Percentiles rank a stretch among this genome's conserved stretches.
Evolutionary conservation across 1,140 invertebrate species (phyloP).

Genomic region (Trichonephila clavata): DNA sequence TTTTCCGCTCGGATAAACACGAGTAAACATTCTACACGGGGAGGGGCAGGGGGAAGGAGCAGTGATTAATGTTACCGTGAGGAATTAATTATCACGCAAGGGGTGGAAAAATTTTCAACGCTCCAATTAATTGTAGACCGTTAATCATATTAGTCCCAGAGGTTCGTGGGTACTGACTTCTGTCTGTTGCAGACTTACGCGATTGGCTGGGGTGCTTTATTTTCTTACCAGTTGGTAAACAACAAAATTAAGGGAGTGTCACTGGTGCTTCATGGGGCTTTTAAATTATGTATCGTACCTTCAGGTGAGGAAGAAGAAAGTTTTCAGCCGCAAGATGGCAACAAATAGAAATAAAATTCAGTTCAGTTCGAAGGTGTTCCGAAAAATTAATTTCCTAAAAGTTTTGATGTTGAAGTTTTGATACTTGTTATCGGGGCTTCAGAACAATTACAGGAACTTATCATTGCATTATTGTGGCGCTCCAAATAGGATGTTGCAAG

Average conservation of each 20-base stretch:
- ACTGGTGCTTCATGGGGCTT: not conserved
- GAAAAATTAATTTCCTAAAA: too few relatives aligned
- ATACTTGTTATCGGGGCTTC: too few relatives aligned
- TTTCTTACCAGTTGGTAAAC: constrained; percentile 23
- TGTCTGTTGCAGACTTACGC: not conserved
- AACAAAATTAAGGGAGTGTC: constrained; percentile 26
- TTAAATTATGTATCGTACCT: constrained; percentile 9
- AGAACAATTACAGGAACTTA: too few relatives aligned
- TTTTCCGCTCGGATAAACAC: constrained; percentile 53
- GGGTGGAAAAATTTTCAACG: constrained; percentile 70
- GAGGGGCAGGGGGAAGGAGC: not conserved
- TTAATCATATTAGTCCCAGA: constrained; percentile 60
- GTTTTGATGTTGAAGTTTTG: too few relatives aligned
- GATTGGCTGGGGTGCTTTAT: not conserved
- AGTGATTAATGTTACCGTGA: constrained; percentile 65
- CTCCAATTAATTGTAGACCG: constrained; percentile 69
- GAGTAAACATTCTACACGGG: constrained; percentile 42
- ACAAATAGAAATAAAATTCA: too few relatives aligned
- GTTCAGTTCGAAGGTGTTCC: too few relatives aligned
- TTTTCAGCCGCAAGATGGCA: too few relatives aligned
- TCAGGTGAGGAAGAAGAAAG: not conserved
- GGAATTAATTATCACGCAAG: constrained; percentile 70
- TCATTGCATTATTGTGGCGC: too few relatives aligned
- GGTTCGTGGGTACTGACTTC: not conserved
- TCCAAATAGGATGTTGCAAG: too few relatives aligned